Base-by-base conservation (phyloP, 2,888 invertebrate genomes). In the Athalia rosae region DNA sequence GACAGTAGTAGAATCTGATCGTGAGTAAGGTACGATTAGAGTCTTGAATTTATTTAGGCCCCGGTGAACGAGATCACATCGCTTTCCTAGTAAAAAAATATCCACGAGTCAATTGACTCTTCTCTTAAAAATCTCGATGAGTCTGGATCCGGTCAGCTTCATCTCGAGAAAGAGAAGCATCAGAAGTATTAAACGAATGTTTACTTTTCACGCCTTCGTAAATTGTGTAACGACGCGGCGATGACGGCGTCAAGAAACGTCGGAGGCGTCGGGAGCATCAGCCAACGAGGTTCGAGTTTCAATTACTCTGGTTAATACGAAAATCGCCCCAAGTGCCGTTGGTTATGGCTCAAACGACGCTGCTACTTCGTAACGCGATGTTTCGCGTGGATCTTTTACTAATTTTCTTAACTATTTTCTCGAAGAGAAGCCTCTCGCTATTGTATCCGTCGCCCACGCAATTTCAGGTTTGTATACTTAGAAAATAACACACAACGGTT, bases 391-490 rank as follows among this genome's bases (percentile, higher is more conserved):
- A 77, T 50, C 79, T 81, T 78, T 80, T 79, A 73, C 64, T 81
- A 74, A 78, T 81, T 77, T 79, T 83, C 62, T 67, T 80, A 59
- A 74, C 74, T 62, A 79, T 79, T 78, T 80, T 78, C 73, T 76
- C 77, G 69, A 77, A 79, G 71, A 48, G 80, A 45, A 79, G 79
- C 77, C 79, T 79, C 7, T 80, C 84, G 6, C 84, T 89, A 41
- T 79, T 89, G 50, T 89, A 84, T 61, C 85, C 89, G 4, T 56
- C 84, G 79, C 84, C 80, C 63, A 83, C 88, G 1, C 78, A 88
- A 43, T 81, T 88, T 76, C 89, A 89, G 87, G 89, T 89, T 79
- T 85, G 81, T 61, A 13, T 48, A 9, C 48, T 41, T 13, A 41
- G 7, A 15, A 58, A 7, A n/a, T 58, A 56, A 43, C 71, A 45